Evolutionary conservation across 2,888 invertebrate species (phyloP).

Genomic region (Mamestra brassicae): DNA sequence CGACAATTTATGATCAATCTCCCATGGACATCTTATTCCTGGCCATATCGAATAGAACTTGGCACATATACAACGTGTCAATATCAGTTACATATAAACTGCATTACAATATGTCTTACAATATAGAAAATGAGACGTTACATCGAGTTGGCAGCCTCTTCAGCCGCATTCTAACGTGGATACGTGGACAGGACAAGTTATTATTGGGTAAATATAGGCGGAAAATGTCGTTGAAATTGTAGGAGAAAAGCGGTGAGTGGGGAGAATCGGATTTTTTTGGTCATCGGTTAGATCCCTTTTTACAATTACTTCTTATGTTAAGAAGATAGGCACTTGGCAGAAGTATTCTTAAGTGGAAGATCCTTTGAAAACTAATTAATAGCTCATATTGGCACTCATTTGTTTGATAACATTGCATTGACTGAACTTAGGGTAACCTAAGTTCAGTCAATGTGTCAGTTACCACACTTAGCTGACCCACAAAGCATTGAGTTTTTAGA

Average conservation of each 20-base stretch:
- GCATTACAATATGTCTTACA: constrained; percentile 52
- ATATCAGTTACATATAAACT: constrained; percentile 53
- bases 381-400: too few relatives aligned
- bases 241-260: neutral
- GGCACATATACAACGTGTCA: constrained; percentile 46
- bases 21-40: neutral
- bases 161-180: constrained; percentile 58
- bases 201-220: constrained; percentile 43
- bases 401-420: too few relatives aligned
- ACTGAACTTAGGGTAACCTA: too few relatives aligned
- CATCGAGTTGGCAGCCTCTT: constrained; percentile 56
- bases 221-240: constrained; percentile 27
- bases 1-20: neutral
- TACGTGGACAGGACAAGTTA: constrained; percentile 43
- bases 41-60: constrained; percentile 35
- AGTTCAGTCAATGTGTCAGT: too few relatives aligned
- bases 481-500: too few relatives aligned
- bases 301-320: too few relatives aligned
- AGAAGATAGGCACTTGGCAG: too few relatives aligned
- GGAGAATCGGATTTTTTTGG: neutral
- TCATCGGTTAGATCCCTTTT: too few relatives aligned
- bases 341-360: too few relatives aligned
- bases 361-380: too few relatives aligned
- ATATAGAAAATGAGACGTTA: constrained; percentile 37
- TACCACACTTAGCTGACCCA: too few relatives aligned